Conservation (phyloP, 1,140 invertebrate genomes). For the Procambarus clarkii region DNA sequence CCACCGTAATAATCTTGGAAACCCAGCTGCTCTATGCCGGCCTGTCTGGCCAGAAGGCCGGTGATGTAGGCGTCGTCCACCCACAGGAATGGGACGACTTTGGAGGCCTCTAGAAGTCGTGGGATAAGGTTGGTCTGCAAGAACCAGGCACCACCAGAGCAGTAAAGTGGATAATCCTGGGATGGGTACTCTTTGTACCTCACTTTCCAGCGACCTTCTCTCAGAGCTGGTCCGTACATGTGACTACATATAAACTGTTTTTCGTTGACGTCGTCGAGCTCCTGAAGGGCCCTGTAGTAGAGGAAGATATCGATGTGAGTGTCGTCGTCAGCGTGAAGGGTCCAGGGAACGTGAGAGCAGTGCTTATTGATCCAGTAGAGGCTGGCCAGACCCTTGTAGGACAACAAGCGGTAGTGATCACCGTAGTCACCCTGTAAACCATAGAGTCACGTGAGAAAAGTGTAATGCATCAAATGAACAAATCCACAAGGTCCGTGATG, state of each 20-base stretch:
- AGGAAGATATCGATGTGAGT: slow-evolving; percentile 68
- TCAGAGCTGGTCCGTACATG: slow-evolving; percentile 2
- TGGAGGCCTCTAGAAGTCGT: slow-evolving; percentile 72
- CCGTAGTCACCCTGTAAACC: no score
- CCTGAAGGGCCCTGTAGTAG: not conserved
- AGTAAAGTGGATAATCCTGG: slow-evolving; percentile 73
- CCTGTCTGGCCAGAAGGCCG: slow-evolving; percentile 74
- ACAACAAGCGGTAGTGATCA: no score
- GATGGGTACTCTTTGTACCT: slow-evolving; percentile 74
- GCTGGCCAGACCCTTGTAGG: slow-evolving; percentile 41
- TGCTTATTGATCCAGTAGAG: slow-evolving; percentile 75
- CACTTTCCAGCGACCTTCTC: slow-evolving; percentile 59
- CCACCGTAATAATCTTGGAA: not conserved
- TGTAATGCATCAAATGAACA: no score
- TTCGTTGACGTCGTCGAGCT: not conserved
- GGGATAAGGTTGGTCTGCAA: slow-evolving; percentile 64
- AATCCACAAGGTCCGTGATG: no score
- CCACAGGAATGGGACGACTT: slow-evolving; percentile 75
- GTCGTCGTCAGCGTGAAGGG: slow-evolving; percentile 75
- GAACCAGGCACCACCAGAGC: slow-evolving; percentile 74
- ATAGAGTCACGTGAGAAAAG: no score
- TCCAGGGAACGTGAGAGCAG: slow-evolving; percentile 73
- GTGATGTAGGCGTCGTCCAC: slow-evolving; percentile 78
- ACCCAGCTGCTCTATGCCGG: slow-evolving; percentile 44
- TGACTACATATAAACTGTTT: not conserved